Evolutionary conservation across 2,113 vertebrate species (phyloP).

Genomic region (Pomatostomus ruficeps): DNA sequence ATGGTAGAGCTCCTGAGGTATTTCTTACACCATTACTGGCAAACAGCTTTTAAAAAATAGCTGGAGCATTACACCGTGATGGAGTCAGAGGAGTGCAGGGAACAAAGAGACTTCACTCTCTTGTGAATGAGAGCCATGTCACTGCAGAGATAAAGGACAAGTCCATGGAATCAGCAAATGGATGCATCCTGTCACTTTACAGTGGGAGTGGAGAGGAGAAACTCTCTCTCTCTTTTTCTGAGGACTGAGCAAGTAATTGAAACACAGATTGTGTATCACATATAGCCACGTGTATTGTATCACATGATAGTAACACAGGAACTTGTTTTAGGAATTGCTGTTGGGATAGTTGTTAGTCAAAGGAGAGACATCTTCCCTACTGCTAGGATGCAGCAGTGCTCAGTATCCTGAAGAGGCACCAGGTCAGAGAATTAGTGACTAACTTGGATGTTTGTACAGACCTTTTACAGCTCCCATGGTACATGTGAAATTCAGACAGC

Average conservation of each 20-base stretch:
- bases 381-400: neutral
- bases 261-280: neutral
- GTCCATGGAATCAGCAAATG: neutral
- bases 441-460: neutral
- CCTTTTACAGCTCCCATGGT: neutral
- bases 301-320: neutral
- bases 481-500: neutral
- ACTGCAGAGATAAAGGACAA: neutral
- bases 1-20: neutral
- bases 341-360: neutral
- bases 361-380: neutral
- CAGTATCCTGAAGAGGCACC: neutral
- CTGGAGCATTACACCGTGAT: neutral
- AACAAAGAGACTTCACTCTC: neutral
- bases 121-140: neutral
- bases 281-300: rapidly evolving
- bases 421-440: neutral
- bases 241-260: neutral
- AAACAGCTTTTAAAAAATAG: neutral
- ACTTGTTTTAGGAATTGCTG: neutral
- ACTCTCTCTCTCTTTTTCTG: neutral
- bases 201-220: rapidly evolving
- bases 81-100: neutral
- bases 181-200: neutral
- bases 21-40: neutral